These are phyloP conservation scores for Platysternon megacephalum DNA, from an alignment of 2,113 vertebrate genomes.

Conservation along the genomic window DNA sequence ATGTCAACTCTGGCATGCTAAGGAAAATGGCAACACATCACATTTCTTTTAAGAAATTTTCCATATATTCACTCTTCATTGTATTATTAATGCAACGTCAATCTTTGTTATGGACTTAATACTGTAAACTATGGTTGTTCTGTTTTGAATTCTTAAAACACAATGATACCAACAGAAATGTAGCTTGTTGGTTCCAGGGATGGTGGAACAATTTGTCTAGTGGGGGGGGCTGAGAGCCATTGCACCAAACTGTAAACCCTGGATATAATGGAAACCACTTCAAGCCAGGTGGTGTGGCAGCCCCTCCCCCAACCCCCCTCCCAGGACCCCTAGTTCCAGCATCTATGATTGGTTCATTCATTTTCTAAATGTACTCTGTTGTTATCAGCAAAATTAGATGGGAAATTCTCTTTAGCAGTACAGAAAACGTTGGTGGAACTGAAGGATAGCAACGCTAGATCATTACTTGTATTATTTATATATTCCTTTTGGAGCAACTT, in stretches of 20 bases:
- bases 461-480: neutral
- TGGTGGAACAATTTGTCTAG: no score
- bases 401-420: neutral
- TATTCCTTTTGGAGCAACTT: accelerated
- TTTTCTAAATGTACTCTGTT: neutral
- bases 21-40: neutral
- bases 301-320: accelerated
- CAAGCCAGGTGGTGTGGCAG: no score
- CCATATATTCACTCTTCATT: neutral
- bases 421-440: neutral
- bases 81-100: no score
- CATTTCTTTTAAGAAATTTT: neutral
- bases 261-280: no score
- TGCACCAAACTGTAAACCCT: no score
- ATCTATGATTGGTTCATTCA: neutral
- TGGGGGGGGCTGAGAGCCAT: no score
- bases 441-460: neutral
- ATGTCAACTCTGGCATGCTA: neutral
- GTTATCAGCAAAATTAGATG: neutral
- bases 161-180: neutral
- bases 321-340: no score
- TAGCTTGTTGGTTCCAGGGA: neutral
- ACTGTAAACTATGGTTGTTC: neutral
- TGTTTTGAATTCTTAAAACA: neutral
- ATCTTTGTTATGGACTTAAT: neutral